Evolutionary conservation across 2,113 vertebrate species (phyloP).

Genomic region (Bos javanicus): DNA sequence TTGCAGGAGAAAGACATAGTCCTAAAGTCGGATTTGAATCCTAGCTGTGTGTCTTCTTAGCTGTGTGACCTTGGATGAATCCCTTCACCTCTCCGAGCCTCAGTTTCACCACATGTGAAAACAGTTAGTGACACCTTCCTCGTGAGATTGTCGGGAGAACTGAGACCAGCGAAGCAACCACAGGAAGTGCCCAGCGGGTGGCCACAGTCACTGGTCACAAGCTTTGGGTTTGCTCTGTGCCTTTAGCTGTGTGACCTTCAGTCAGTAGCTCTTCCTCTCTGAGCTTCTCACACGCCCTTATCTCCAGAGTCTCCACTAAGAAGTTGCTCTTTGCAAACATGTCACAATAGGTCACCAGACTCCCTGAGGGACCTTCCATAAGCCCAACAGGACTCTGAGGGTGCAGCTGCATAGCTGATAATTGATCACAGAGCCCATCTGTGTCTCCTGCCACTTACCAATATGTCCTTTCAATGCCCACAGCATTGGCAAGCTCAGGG

Average conservation of each 20-base stretch:
- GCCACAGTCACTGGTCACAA: background rate
- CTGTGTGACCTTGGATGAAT: background rate
- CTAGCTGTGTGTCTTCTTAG: background rate
- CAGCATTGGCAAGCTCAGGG: background rate
- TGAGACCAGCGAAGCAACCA: background rate
- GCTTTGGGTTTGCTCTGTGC: background rate
- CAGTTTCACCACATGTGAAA: background rate
- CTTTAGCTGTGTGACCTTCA: background rate
- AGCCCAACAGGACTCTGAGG: background rate
- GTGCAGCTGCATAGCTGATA: background rate
- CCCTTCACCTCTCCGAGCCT: background rate
- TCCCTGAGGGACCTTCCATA: background rate
- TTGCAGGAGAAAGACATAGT: background rate
- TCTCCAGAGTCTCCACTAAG: background rate
- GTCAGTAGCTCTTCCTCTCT: background rate
- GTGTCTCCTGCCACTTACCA: background rate
- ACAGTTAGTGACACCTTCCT: background rate
- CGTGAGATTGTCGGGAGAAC: background rate
- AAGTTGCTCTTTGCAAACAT: background rate
- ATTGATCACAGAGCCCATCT: background rate
- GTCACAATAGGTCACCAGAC: background rate
- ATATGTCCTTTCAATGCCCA: background rate
- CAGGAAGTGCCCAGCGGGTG: rapidly evolving
- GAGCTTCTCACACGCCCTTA: background rate
- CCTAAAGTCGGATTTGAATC: background rate